Evolutionary conservation across 2,113 vertebrate genomes (phyloP).

Genomic region (Vombatus ursinus): DNA sequence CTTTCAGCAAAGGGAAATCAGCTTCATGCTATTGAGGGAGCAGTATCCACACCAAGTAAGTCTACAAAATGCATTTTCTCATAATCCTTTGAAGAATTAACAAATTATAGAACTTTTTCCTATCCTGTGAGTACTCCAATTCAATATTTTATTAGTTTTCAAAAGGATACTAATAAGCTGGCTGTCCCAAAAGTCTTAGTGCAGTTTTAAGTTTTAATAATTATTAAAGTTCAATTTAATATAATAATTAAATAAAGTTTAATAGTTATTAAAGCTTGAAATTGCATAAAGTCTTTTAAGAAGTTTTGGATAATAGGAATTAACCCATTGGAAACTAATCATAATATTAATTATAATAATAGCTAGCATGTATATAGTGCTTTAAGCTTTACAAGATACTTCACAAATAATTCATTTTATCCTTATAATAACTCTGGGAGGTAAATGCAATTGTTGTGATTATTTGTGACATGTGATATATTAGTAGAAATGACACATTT

Average conservation of each 20-base stretch:
- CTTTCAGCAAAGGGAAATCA: conserved; percentile 25
- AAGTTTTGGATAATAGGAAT: not conserved
- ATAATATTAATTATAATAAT: not conserved
- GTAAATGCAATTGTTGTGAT: not conserved
- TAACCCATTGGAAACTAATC: not conserved
- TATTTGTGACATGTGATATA: not conserved
- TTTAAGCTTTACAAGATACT: not conserved
- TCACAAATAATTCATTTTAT: not conserved
- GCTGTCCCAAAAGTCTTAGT: not conserved
- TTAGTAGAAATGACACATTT: conserved; percentile 35
- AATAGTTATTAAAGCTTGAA: not conserved
- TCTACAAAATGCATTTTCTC: not conserved
- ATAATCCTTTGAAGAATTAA: conserved; percentile 40
- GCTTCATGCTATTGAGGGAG: not conserved
- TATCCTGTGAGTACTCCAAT: conserved; percentile 14
- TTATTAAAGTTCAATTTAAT: not conserved
- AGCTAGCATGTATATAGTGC: not conserved
- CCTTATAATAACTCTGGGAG: not conserved
- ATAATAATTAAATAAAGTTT: not conserved
- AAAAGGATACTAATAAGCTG: conserved; percentile 20
- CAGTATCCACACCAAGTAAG: not conserved
- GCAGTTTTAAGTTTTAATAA: not conserved
- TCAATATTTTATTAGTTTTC: conserved; percentile 32
- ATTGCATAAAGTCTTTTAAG: not conserved
- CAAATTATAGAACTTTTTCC: not conserved